Percentiles rank a stretch among this genome's conserved stretches.
These are phyloP conservation scores for Chydorus sphaericus DNA, from an alignment of 2,888 invertebrate species.

Conservation along the genomic window DNA sequence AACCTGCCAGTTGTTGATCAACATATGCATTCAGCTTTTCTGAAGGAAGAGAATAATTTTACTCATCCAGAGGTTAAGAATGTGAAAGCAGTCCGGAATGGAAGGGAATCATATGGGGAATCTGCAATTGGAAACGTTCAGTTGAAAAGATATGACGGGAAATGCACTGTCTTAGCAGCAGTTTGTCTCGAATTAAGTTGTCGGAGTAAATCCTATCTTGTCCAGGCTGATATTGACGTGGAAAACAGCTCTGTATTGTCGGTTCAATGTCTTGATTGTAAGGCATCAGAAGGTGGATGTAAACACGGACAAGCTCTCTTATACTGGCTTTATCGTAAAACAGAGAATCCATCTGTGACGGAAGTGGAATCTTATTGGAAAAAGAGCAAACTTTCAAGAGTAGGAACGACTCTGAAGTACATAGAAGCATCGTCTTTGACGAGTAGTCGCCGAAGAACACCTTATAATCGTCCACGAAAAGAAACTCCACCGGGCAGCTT, in stretches of 20 bases:
- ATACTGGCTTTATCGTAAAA: neutral
- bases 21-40: neutral
- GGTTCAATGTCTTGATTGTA: neutral
- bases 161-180: neutral
- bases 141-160: neutral
- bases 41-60: neutral
- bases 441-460: neutral
- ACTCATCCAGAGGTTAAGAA: neutral
- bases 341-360: neutral
- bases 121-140: neutral
- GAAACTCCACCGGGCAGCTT: neutral
- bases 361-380: neutral
- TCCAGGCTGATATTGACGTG: neutral
- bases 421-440: neutral
- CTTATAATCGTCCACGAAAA: neutral
- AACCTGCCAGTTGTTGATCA: neutral
- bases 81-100: neutral
- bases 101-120: neutral
- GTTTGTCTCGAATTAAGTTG: neutral
- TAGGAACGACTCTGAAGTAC: neutral
- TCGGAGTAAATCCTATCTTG: neutral
- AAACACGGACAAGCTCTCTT: neutral
- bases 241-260: neutral
- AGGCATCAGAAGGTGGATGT: neutral
- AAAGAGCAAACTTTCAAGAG: neutral